phyloP scores from a whole-genome alignment of 2,888 invertebrate genomes.

The Dorcus parallelipipedus region DNA sequence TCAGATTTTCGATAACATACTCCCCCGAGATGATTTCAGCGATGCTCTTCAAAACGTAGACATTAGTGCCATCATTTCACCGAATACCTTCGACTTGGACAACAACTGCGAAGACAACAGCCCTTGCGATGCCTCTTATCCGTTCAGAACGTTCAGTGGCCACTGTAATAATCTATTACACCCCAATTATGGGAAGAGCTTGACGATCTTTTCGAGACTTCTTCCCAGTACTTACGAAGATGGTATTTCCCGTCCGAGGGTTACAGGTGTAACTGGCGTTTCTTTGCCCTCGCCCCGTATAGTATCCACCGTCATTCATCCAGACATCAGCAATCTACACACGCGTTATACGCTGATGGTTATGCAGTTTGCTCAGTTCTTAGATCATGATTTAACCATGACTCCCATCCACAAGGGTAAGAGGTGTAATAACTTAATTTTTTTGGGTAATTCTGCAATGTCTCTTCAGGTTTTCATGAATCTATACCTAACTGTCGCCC shows the following conservation, averaged over 20 bases:
- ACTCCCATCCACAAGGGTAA: conserved; percentile 87
- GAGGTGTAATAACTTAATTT: neutral
- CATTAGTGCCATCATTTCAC: conserved; percentile 65
- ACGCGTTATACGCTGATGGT: conserved; percentile 85
- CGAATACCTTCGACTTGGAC: conserved; percentile 61
- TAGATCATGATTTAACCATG: conserved; percentile 93
- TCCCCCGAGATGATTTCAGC: conserved; percentile 54
- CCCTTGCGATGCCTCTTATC: conserved; percentile 68
- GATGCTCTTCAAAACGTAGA: conserved; percentile 77
- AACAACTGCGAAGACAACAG: conserved; percentile 69
- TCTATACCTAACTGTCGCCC: conserved; percentile 86
- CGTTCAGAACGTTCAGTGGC: conserved; percentile 74
- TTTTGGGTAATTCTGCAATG: neutral
- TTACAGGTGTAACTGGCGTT: conserved; percentile 69
- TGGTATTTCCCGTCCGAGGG: conserved; percentile 79
- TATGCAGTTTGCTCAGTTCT: conserved; percentile 93
- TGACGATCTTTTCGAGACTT: conserved; percentile 81
- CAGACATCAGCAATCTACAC: conserved; percentile 86
- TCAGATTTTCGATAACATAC: conserved; percentile 66
- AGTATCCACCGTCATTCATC: conserved; percentile 85
- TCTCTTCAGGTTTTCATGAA: conserved; percentile 69
- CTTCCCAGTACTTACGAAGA: conserved; percentile 86
- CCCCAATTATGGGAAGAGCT: conserved; percentile 76
- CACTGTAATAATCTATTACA: conserved; percentile 85
- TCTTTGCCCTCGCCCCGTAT: conserved; percentile 81